Percentiles rank a stretch among this genome's conserved stretches.
Conservation (phyloP, 2,113 vertebrate species). For the Neotragus pygmaeus region DNA sequence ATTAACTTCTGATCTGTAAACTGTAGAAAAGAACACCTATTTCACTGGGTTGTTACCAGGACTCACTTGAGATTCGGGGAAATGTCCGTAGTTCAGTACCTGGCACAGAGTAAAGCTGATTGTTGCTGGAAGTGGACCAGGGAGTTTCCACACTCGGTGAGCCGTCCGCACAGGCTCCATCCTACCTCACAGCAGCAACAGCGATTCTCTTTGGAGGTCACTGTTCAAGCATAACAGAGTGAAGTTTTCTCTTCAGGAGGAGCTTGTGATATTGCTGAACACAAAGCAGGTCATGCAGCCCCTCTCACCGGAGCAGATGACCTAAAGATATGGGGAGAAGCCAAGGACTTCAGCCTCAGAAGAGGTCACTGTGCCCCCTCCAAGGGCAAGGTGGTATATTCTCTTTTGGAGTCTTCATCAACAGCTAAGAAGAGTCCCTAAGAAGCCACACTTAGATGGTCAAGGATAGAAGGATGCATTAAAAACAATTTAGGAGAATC, state of each 20-base stretch:
- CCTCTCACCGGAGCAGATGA: not conserved
- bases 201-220: not conserved
- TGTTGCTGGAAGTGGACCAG: not conserved
- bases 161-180: not conserved
- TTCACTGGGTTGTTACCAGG: not conserved
- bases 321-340: not conserved
- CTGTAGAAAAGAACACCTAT: not conserved
- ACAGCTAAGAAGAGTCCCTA: not conserved
- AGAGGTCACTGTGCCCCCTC: not conserved
- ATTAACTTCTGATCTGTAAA: not conserved
- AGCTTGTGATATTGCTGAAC: not conserved
- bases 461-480: not conserved
- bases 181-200: not conserved
- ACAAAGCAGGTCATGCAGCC: not conserved
- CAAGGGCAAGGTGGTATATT: not conserved
- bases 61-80: not conserved
- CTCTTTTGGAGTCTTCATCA: not conserved
- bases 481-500: not conserved
- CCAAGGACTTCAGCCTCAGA: not conserved
- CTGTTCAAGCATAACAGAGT: not conserved
- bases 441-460: not conserved
- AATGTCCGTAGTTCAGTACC: fast-evolving
- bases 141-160: not conserved
- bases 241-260: not conserved
- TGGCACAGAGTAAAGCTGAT: fast-evolving